These are phyloP conservation scores for Drosophila baimaii DNA, from an alignment of 1,140 invertebrate species.

Conservation along the genomic window DNA sequence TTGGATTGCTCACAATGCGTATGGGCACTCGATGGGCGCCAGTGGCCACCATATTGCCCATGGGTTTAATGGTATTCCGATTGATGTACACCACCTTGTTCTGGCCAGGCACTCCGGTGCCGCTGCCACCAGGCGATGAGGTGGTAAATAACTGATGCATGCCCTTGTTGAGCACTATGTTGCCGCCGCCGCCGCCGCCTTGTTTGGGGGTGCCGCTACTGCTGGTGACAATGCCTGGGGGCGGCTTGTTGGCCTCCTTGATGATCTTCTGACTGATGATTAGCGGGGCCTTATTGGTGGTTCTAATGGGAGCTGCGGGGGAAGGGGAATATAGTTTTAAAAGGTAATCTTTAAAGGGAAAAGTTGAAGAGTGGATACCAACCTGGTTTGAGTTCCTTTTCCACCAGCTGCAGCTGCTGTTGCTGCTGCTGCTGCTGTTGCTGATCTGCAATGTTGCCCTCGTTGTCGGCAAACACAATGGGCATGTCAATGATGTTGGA, in stretches of 20 bases:
- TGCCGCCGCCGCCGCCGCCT: constrained; percentile 46
- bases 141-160: constrained; percentile 67
- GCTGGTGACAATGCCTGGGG: constrained; percentile 11
- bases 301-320: constrained; percentile 21
- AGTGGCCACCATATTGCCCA: constrained; percentile 14
- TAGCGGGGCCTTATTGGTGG: constrained; percentile 46
- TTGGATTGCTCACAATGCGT: constrained; percentile 64
- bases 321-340: background rate
- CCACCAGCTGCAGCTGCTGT: constrained; percentile 25
- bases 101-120: constrained; percentile 25
- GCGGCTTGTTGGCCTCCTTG: constrained; percentile 62
- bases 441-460: constrained; percentile 76
- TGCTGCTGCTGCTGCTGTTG: constrained; percentile 39
- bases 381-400: constrained; percentile 50
- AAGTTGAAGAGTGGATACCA: background rate
- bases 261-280: constrained; percentile 81
- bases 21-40: constrained; percentile 50
- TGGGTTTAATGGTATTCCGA: constrained; percentile 73
- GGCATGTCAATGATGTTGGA: constrained; percentile 88
- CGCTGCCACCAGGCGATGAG: constrained; percentile 8
- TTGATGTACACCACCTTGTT: constrained; percentile 78
- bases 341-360: no score
- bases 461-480: constrained; percentile 88
- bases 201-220: constrained; percentile 17
- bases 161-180: constrained; percentile 71